Percentiles rank a stretch among this genome's conserved stretches.
Conservation (phyloP, 2,113 vertebrate genomes). For the Sinosuthora webbiana region DNA sequence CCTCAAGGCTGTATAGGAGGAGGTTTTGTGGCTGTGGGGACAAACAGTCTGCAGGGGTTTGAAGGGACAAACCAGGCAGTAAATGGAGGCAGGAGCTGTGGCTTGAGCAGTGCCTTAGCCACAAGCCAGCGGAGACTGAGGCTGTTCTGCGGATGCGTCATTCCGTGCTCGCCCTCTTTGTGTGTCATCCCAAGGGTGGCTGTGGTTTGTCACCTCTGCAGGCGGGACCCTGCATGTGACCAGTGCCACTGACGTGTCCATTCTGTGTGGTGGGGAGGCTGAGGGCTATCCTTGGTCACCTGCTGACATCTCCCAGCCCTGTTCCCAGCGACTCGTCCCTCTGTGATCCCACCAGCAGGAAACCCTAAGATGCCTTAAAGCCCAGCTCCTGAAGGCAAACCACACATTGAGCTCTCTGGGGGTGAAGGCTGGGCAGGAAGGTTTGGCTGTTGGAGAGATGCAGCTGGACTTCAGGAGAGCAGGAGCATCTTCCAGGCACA, state of each 20-base stretch:
- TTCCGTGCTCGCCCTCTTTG: accelerated
- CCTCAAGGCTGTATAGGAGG: neutral
- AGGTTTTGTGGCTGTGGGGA: neutral
- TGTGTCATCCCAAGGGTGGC: neutral
- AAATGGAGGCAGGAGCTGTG: neutral
- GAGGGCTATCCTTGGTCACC: neutral
- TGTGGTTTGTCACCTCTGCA: slow-evolving; percentile 50
- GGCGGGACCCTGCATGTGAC: neutral
- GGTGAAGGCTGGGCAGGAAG: neutral
- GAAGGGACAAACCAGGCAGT: neutral
- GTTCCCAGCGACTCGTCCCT: neutral
- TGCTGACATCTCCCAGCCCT: neutral
- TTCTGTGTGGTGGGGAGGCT: neutral
- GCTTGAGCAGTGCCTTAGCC: neutral
- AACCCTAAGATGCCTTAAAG: neutral
- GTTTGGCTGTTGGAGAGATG: neutral
- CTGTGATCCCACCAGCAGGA: neutral
- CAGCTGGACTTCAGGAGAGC: neutral
- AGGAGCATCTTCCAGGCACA: neutral
- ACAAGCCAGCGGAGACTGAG: neutral
- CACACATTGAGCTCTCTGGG: neutral
- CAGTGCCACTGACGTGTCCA: neutral
- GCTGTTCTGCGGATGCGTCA: neutral
- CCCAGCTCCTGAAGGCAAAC: neutral
- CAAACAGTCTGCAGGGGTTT: neutral